Conservation (phyloP, 2,797 vertebrate genomes). For the Gymnoscopelus microlampas region DNA sequence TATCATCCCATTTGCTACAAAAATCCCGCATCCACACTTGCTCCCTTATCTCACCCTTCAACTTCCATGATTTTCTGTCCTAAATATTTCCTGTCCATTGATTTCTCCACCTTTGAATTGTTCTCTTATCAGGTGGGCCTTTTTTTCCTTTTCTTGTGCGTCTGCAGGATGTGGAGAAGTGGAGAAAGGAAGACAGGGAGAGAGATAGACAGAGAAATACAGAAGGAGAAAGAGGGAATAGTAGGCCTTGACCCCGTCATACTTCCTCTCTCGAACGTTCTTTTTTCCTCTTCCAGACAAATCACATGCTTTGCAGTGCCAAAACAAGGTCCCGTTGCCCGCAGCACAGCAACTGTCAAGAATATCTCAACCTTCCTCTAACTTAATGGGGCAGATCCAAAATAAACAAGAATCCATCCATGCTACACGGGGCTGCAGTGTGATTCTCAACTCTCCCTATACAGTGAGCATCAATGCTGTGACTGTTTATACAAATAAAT, state of each 20-base stretch:
- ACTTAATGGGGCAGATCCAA: conserved; percentile 38
- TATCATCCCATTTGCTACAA: conserved; percentile 66
- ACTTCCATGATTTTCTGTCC: background rate
- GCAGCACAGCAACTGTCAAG: conserved; percentile 30
- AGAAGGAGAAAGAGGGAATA: conserved; percentile 50
- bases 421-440: background rate
- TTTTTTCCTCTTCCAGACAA: conserved; percentile 39
- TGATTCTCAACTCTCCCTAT: background rate
- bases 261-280: conserved; percentile 8
- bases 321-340: conserved; percentile 53
- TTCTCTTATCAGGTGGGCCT: conserved; percentile 30
- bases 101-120: conserved; percentile 8
- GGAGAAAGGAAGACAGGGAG: conserved; percentile 35
- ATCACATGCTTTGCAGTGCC: conserved; percentile 60
- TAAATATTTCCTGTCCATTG: conserved; percentile 25
- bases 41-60: background rate
- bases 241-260: conserved; percentile 61
- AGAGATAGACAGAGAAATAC: background rate
- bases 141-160: conserved; percentile 52
- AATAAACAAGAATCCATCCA: background rate
- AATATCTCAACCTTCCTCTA: conserved; percentile 40
- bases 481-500: no score
- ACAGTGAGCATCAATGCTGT: no score
- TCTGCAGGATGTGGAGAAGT: conserved; percentile 40
- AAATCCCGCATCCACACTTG: conserved; percentile 36